A percentile compares a stretch with the other conserved stretches of the same genome.
phyloP scores from a whole-genome alignment of 2,888 invertebrate genomes.

The Dilophus febrilis region DNA sequence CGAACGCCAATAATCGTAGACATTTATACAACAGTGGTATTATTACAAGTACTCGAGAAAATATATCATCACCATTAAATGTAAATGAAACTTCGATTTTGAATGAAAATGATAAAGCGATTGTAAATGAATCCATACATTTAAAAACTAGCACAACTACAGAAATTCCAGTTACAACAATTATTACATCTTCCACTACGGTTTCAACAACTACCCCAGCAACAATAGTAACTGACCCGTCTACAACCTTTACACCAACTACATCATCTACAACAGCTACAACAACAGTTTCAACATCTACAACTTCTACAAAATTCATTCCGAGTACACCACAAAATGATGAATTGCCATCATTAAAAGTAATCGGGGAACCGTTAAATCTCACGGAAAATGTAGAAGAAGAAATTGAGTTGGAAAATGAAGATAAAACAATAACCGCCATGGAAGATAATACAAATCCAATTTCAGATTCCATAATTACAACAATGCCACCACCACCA shows the following conservation, averaged over 20 bases:
- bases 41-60: no score
- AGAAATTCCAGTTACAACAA: conserved; percentile 23
- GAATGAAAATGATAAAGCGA: no score
- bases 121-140: conserved; percentile 16
- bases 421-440: background rate
- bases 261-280: conserved; percentile 12
- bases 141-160: conserved; percentile 26
- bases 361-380: background rate
- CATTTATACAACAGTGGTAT: conserved; percentile 17
- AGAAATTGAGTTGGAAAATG: no score
- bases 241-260: conserved; percentile 15
- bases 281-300: conserved; percentile 13
- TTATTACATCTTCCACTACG: conserved; percentile 25
- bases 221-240: conserved; percentile 30
- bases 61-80: no score
- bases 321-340: background rate
- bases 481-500: background rate
- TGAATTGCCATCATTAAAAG: background rate
- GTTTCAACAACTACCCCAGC: conserved; percentile 29
- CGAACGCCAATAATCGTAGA: conserved; percentile 15
- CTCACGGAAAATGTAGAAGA: background rate
- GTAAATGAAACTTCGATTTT: no score
- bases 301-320: conserved; percentile 12
- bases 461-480: background rate
- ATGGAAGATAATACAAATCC: background rate